A percentile compares a stretch with the other conserved stretches of the same genome.
Evolutionary conservation across 2,113 vertebrate species (phyloP).

Genomic region (Marcusenius ussheri): DNA sequence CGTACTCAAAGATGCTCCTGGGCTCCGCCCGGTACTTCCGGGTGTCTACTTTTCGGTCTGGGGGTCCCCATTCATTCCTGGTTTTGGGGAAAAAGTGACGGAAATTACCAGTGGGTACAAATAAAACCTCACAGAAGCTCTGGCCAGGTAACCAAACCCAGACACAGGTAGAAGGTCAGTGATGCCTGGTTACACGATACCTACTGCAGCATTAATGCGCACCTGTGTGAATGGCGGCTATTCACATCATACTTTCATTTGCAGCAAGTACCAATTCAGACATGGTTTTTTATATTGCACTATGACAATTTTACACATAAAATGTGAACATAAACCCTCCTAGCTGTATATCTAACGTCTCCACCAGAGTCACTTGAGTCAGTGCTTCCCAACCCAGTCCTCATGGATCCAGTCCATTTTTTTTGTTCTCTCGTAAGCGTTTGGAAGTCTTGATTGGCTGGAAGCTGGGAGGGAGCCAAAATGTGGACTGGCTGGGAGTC

Average conservation of each 20-base stretch:
- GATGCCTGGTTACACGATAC: not conserved
- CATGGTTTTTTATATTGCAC: not conserved
- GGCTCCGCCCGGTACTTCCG: constrained; percentile 93
- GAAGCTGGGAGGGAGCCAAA: not conserved
- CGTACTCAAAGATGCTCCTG: constrained; percentile 97
- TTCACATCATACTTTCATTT: not conserved
- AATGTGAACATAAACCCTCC: not conserved
- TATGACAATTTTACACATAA: not conserved
- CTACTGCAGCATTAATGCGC: not conserved
- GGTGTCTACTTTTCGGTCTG: constrained; percentile 93
- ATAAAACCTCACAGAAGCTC: not conserved
- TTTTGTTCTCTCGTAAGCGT: not conserved
- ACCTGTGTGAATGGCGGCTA: not conserved
- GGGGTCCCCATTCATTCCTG: constrained; percentile 94
- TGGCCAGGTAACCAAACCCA: not conserved
- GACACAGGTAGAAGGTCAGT: not conserved
- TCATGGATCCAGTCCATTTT: not conserved
- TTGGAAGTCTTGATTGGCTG: not conserved
- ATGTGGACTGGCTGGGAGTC: not conserved
- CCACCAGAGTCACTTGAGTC: not conserved
- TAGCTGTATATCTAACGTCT: not conserved
- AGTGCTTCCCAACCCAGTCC: not conserved
- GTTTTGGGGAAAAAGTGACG: constrained; percentile 12
- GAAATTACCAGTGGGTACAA: not conserved
- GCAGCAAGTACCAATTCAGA: not conserved